Evolutionary conservation across 2,797 vertebrate genomes (phyloP).

Genomic region (Catharus ustulatus): DNA sequence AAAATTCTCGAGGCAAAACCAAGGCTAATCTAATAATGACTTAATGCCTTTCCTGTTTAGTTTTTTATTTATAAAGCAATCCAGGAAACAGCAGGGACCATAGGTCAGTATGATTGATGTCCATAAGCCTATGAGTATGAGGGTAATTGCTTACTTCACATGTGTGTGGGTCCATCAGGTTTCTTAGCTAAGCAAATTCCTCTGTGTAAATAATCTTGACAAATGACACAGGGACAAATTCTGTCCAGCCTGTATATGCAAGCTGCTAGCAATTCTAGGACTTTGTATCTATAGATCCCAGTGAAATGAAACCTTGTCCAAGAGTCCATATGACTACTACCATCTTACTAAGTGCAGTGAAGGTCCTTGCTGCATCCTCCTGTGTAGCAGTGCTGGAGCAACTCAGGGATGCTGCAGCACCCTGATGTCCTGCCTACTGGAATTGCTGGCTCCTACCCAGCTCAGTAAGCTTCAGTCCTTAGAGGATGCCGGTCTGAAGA

Average conservation of each 20-base stretch:
- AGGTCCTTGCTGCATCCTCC: not conserved
- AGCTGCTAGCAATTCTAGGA: not conserved
- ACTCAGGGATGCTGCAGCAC: not conserved
- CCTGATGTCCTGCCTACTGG: not conserved
- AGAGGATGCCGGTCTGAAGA: not conserved
- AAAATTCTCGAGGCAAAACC: not conserved
- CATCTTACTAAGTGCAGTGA: not conserved
- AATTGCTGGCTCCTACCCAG: not conserved
- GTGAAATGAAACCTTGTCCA: not conserved
- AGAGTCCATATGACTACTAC: not conserved
- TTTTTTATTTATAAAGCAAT: slow-evolving; percentile 8
- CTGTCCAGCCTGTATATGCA: not conserved
- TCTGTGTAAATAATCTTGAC: slow-evolving; percentile 5
- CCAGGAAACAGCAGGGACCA: not conserved
- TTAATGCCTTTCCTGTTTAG: not conserved
- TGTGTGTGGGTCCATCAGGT: not conserved
- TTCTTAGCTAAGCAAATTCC: slow-evolving; percentile 10
- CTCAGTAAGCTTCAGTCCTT: not conserved
- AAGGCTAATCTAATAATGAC: not conserved
- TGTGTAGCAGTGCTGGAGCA: not conserved
- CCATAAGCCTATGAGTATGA: not conserved
- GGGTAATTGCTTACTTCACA: not conserved
- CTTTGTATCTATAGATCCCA: not conserved
- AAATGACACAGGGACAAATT: not conserved
- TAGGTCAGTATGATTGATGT: not conserved